Conservation (phyloP, 1,140 invertebrate species). For the Drosophila rhopaloa region DNA sequence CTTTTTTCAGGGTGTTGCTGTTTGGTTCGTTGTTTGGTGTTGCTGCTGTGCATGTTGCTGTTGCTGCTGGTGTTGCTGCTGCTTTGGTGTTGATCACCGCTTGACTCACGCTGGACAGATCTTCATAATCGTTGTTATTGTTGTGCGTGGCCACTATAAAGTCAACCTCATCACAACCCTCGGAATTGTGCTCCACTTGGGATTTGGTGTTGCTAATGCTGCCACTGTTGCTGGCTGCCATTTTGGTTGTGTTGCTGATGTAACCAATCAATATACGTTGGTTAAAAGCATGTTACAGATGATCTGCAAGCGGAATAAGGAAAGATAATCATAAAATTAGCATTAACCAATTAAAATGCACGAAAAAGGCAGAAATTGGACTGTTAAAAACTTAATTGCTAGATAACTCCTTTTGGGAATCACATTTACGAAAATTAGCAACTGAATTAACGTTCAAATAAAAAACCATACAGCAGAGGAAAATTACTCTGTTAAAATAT, state of each 20-base stretch:
- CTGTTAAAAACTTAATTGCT: constrained; percentile 12
- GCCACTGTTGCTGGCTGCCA: constrained; percentile 47
- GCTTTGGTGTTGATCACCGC: constrained; percentile 64
- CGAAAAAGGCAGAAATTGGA: constrained; percentile 1
- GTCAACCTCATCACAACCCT: constrained; percentile 67
- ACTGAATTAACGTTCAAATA: constrained; percentile 9
- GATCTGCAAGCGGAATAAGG: constrained; percentile 12
- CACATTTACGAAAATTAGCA: constrained; percentile 10
- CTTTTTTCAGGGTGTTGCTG: constrained; percentile 61
- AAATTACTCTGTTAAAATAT: background rate
- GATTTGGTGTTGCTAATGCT: constrained; percentile 40
- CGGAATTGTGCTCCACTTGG: constrained; percentile 7
- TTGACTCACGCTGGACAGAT: constrained; percentile 48
- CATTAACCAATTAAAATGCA: constrained; percentile 5
- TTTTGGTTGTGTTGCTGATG: constrained; percentile 23
- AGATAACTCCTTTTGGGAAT: constrained; percentile 15
- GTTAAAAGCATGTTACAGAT: constrained; percentile 48
- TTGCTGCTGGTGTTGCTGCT: constrained; percentile 26
- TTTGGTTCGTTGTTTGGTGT: constrained; percentile 80
- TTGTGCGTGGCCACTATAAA: constrained; percentile 58
- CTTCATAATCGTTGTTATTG: constrained; percentile 73
- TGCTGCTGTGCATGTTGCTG: constrained; percentile 39
- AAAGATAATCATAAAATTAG: constrained; percentile 6
- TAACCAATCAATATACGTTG: constrained; percentile 46
- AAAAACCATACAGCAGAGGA: background rate